phyloP scores from a whole-genome alignment of 1,140 invertebrate species.

The Drosophila albomicans region DNA sequence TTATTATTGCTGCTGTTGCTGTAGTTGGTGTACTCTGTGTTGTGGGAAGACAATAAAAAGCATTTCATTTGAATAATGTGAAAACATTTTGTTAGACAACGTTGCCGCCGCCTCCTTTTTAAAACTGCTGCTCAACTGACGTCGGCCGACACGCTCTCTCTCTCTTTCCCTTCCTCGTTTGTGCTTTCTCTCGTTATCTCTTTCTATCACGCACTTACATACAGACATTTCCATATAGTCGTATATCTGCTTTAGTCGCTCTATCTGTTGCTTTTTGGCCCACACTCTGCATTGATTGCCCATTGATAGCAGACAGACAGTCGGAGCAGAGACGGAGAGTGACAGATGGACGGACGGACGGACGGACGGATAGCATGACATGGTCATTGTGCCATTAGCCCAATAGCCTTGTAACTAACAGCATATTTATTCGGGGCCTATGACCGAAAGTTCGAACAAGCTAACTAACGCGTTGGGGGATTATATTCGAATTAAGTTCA shows the following conservation, averaged over 20 bases:
- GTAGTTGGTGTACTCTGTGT: conserved; percentile 30
- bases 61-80: conserved; percentile 79
- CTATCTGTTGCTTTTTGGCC: conserved; percentile 25
- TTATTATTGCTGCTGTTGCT: conserved; percentile 18
- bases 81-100: conserved; percentile 71
- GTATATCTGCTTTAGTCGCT: conserved; percentile 30
- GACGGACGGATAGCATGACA: conserved; percentile 21
- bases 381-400: conserved; percentile 38
- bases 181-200: background rate
- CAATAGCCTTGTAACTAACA: conserved; percentile 8
- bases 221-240: conserved; percentile 1
- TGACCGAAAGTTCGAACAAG: conserved; percentile 11
- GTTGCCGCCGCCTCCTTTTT: conserved; percentile 19
- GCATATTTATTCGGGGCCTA: conserved; percentile 4
- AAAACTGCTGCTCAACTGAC: conserved; percentile 36
- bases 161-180: background rate
- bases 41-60: conserved; percentile 69
- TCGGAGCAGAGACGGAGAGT: conserved; percentile 5
- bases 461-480: background rate
- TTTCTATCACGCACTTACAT: background rate
- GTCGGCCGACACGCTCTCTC: conserved; percentile 4
- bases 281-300: conserved; percentile 46
- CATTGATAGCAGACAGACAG: conserved; percentile 49
- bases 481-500: background rate
- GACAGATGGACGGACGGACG: background rate